Base-by-base conservation (phyloP, 2,888 invertebrate genomes). In the Rhamphomyia laevipes region DNA sequence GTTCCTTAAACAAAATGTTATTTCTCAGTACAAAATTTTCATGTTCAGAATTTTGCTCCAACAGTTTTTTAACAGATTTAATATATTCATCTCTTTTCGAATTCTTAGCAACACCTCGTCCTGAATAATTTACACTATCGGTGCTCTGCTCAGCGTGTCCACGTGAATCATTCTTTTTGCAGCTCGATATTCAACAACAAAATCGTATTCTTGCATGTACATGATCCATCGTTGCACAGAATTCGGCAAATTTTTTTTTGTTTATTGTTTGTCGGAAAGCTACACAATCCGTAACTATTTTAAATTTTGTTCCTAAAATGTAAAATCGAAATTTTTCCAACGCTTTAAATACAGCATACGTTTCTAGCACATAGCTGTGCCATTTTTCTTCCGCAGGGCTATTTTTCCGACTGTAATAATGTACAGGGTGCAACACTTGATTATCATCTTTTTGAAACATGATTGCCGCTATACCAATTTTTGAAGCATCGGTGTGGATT, bases 71-170 rank as follows among this genome's bases (percentile, higher is more conserved):
- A 13, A 47, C 31, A 1, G 45, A 41, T 21, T 37, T n/a, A 18
- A 49, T 45, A 18, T 45, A 49, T 10, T 51, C 47, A 30, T 51
- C 49, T 37, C 16, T 30, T 47, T 49, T 13, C 37, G 46, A 13
- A 47, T 18, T 7, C 21, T 43, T 1, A 27, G n/a, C n/a, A 45
- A 40, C 1, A 47, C 12, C 23, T 50, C 35, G 7, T 33, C 30
- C 33, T 47, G 44, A 16, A 50, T 33, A 33, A 17, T 11, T 12
- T 41, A 12, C 4, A 41, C 40, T 7, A 45, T 30, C 6, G 38
- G 38, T 30, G 41, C 4, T 37, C 48, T 42, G 31, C 48, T 48
- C 2, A 48, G 37, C 15, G 48, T 43, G 11, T 48, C 38, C 10
- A 51, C 46, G 13, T 50, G 44, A 16, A 2, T 17, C 48, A 51